These are phyloP conservation scores for Crotophaga sulcirostris DNA, from an alignment of 2,113 vertebrate genomes.

Conservation along the genomic window DNA sequence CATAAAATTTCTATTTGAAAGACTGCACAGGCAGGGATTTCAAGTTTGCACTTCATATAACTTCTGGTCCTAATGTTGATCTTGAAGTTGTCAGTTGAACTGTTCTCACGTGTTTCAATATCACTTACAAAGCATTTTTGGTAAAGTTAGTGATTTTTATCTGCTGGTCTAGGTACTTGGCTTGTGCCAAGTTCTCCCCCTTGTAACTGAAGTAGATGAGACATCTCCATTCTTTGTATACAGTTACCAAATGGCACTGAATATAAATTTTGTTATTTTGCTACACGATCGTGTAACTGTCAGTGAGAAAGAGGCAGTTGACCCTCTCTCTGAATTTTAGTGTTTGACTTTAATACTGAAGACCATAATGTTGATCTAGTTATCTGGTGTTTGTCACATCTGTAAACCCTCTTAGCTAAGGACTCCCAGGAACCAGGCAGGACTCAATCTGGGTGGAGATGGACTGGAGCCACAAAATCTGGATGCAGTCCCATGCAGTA, in stretches of 20 bases:
- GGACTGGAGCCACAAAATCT: not conserved
- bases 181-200: not conserved
- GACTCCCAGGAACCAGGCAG: not conserved
- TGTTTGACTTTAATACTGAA: not conserved
- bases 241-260: not conserved
- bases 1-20: slow-evolving; percentile 13
- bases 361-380: not conserved
- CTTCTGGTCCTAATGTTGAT: not conserved
- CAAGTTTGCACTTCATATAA: not conserved
- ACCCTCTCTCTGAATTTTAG: not conserved
- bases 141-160: not conserved
- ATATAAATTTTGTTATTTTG: not conserved
- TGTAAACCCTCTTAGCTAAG: not conserved
- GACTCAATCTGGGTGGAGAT: not conserved
- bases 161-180: not conserved
- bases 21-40: not conserved
- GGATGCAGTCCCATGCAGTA: not conserved
- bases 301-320: not conserved
- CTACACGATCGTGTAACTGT: not conserved
- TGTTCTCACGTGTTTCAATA: not conserved
- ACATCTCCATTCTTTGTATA: not conserved
- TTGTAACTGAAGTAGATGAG: not conserved
- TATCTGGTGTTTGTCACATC: not conserved
- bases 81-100: slow-evolving; percentile 2
- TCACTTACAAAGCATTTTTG: not conserved